A percentile compares a stretch with the other conserved stretches of the same genome.
Evolutionary conservation across 2,113 vertebrate genomes (phyloP).

Genomic region (Dolichallabes microphthalmus): DNA sequence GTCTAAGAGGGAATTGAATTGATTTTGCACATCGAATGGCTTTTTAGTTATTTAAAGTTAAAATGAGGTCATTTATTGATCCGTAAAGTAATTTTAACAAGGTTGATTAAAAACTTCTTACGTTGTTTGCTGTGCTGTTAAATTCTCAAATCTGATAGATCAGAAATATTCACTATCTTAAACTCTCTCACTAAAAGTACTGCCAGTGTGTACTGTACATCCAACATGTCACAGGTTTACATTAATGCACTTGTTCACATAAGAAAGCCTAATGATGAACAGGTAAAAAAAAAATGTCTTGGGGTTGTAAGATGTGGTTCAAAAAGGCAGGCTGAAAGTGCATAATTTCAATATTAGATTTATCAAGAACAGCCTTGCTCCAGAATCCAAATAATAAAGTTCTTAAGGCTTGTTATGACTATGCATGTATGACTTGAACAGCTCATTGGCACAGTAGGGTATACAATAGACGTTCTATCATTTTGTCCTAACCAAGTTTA

Average conservation of each 20-base stretch:
- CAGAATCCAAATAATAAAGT: background rate
- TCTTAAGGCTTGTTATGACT: background rate
- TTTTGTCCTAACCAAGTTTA: too few relatives aligned
- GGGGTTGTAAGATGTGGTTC: background rate
- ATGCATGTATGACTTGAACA: background rate
- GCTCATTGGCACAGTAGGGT: background rate
- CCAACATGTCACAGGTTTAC: background rate
- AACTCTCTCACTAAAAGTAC: background rate
- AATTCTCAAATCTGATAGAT: background rate
- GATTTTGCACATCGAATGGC: background rate
- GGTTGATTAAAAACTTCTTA: background rate
- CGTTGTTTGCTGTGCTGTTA: background rate
- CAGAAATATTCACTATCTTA: background rate
- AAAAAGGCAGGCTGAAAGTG: background rate
- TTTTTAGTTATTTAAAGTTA: background rate
- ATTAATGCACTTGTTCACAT: background rate
- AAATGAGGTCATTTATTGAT: background rate
- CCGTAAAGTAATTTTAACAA: background rate
- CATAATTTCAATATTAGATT: background rate
- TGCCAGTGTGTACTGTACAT: background rate
- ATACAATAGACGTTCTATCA: background rate
- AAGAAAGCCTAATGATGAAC: background rate
- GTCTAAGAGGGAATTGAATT: conserved; percentile 25
- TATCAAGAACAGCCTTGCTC: background rate
- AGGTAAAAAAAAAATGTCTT: background rate